Evolutionary conservation across 2,888 invertebrate species (phyloP).

Genomic region (Ectropis crepuscularia): DNA sequence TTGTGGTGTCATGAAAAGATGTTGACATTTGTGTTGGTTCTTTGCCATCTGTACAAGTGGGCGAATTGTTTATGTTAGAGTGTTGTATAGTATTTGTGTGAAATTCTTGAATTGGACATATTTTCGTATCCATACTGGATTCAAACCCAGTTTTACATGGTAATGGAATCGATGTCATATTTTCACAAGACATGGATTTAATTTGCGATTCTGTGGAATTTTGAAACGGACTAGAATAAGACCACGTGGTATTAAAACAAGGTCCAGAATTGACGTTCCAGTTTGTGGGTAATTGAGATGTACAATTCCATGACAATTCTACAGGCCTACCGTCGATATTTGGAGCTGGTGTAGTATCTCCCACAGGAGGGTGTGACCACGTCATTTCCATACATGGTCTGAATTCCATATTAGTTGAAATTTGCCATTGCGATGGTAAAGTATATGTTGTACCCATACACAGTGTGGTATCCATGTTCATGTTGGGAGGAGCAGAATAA

Average conservation of each 20-base stretch:
- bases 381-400: not conserved
- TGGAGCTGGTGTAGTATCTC: too few species aligned
- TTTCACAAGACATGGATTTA: too few species aligned
- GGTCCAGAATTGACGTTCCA: too few species aligned
- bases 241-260: not conserved
- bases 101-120: not conserved
- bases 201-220: not conserved
- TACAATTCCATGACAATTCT: too few species aligned
- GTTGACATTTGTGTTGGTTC: not conserved
- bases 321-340: too few species aligned
- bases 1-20: not conserved
- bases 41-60: not conserved
- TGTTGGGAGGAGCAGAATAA: not conserved
- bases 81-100: not conserved
- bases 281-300: not conserved
- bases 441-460: not conserved
- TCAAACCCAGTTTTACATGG: not conserved
- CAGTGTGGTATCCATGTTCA: not conserved
- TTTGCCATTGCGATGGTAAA: not conserved
- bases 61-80: not conserved
- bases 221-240: not conserved
- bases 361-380: not conserved
- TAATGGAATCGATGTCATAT: too few species aligned
- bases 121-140: slow-evolving; percentile 7
- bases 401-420: not conserved